Percentiles rank a stretch among this genome's conserved stretches.
Conservation (phyloP, 2,888 invertebrate genomes). For the Limenitis arthemis region DNA sequence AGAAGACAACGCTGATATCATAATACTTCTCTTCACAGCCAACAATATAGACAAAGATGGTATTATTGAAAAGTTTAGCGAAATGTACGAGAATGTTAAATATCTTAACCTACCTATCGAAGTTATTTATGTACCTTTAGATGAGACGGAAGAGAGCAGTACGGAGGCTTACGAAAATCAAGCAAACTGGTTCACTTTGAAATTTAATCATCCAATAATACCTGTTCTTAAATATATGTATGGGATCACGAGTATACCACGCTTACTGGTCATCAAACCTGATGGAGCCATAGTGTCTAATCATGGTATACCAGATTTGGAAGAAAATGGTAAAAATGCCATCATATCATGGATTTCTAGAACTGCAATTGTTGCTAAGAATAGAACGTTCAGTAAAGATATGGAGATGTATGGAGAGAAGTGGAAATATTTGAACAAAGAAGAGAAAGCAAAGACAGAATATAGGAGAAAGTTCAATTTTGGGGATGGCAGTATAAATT, state of each 20-base stretch:
- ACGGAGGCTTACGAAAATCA: conserved; percentile 37
- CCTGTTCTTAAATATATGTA: conserved; percentile 41
- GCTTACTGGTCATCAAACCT: conserved; percentile 39
- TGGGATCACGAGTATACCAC: conserved; percentile 44
- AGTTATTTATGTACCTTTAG: conserved; percentile 54
- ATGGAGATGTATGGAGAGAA: conserved; percentile 38
- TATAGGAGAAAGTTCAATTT: conserved; percentile 35
- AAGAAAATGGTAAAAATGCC: conserved; percentile 51
- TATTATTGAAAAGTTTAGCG: conserved; percentile 45
- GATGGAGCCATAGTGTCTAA: conserved; percentile 44
- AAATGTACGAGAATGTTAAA: conserved; percentile 51
- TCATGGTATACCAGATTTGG: conserved; percentile 47
- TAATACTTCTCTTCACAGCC: conserved; percentile 47
- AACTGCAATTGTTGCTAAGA: conserved; percentile 26
- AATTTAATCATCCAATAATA: conserved; percentile 43
- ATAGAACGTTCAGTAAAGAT: conserved; percentile 40
- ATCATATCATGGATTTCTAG: conserved; percentile 49
- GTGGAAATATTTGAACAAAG: conserved; percentile 38
- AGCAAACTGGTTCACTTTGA: conserved; percentile 61
- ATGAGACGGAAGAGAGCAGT: conserved; percentile 40
- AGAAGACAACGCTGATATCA: conserved; percentile 39
- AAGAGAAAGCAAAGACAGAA: conserved; percentile 19
- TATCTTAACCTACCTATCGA: conserved; percentile 48
- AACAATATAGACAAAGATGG: conserved; percentile 43
- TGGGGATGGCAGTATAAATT: not conserved